Evolutionary conservation across 30 jellyfish, hydroid and myxozoan genomes (phyloP), one percentile per base, ranked within the genome.

Genomic region (Cassiopea andromeda): DNA sequence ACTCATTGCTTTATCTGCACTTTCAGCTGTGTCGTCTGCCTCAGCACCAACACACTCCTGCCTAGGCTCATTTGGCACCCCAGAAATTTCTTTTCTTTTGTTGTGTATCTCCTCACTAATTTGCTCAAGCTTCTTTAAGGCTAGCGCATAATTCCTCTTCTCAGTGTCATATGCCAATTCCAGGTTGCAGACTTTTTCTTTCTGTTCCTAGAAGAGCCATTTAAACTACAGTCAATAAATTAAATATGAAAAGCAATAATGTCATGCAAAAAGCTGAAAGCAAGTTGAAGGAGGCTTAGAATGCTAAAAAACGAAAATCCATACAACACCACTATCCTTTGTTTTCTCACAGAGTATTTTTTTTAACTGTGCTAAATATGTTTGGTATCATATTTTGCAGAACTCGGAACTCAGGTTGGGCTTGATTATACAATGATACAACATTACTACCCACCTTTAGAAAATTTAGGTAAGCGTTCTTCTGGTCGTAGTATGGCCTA

Each of bases 1-100:
- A 46, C 97, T 82, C 83, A 84, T 48, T 18, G 78, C 81, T 70
- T 72, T 67, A 47, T 80, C 76, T 14, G 88, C 64, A 59, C 27
- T 74, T 38, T 73, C 90, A 12, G 4, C 79, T 48, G 60, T 60
- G 2, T 43, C 78, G 8, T 89, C 91, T 46, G 96, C 91, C 79
- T 95, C 99, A 18, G 99, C 97, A 0, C 99, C 99, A 7, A 95
- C 87, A 61, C 98, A 77, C 76, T 95, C 98, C 48, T 91, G 94
- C 10, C 99, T 89, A 54, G 91, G 93, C 73, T 85, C 96, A 15
- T 18, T 58, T 8, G 95, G 89, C 49, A 77, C 46, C 10, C 82
- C 85, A 10, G 58, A 85, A 10, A 12, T 5, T 47, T 59, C 45
- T 12, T 75, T 82, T 60, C 99, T 91, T 88, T 95, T 91, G 3